These are phyloP conservation scores for Electrophaes corylata DNA, from an alignment of 2,888 invertebrate genomes.

Conservation along the genomic window DNA sequence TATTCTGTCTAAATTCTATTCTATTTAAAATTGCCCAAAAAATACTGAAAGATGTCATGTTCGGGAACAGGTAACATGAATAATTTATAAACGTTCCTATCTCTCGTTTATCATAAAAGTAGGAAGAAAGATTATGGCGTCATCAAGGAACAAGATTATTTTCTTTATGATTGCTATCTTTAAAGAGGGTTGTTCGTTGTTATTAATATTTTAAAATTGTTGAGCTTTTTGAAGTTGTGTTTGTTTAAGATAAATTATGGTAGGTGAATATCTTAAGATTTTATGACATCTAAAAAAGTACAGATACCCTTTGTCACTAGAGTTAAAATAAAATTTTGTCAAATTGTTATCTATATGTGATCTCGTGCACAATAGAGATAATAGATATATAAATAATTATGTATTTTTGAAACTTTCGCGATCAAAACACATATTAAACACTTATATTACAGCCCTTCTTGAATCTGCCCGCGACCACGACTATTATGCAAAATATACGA, in stretches of 20 bases:
- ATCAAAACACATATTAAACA: too few species aligned
- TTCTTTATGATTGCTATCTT: slow-evolving; percentile 13
- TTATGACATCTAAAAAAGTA: too few species aligned
- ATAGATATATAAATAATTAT: too few species aligned
- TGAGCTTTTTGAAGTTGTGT: neutral
- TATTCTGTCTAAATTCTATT: neutral
- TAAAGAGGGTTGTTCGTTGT: slow-evolving; percentile 6
- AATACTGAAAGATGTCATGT: slow-evolving; percentile 11
- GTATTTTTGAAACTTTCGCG: too few species aligned
- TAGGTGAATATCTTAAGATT: neutral
- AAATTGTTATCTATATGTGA: too few species aligned
- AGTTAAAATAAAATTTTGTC: too few species aligned
- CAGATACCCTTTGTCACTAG: too few species aligned
- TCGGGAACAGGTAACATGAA: slow-evolving; percentile 7
- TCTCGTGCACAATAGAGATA: too few species aligned
- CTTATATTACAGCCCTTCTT: too few species aligned
- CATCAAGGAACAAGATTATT: slow-evolving; percentile 10
- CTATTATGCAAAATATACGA: too few species aligned
- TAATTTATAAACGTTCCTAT: slow-evolving; percentile 9
- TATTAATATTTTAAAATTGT: slow-evolving; percentile 5
- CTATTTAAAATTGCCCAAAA: neutral
- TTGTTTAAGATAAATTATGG: too few species aligned
- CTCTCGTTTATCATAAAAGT: slow-evolving; percentile 12
- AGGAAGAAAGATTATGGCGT: slow-evolving; percentile 12
- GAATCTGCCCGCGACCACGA: too few species aligned